A percentile compares a stretch with the other conserved stretches of the same genome.
Conservation (phyloP, 2,797 vertebrate genomes). For the Coranthus polyacanthus region DNA sequence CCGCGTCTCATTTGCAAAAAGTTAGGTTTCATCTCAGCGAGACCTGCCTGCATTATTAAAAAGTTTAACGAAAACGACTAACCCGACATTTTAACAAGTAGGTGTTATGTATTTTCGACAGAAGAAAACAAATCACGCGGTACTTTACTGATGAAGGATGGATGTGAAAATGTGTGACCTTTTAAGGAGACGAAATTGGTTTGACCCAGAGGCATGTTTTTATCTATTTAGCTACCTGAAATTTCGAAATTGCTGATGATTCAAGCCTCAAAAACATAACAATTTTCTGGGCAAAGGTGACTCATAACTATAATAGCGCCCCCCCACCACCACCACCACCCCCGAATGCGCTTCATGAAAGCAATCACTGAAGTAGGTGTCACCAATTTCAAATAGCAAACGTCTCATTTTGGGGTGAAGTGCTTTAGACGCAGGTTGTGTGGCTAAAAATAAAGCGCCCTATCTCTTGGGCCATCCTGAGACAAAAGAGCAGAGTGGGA, state of each 20-base stretch:
- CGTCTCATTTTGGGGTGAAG: conserved; percentile 2
- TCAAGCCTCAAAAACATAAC: neutral
- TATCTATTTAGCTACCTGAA: neutral
- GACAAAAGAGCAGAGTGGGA: conserved; percentile 7
- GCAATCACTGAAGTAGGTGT: neutral
- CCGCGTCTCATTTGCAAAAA: neutral
- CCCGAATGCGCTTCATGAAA: neutral
- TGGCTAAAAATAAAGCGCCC: conserved; percentile 46
- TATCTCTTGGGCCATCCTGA: conserved; percentile 7
- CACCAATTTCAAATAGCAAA: neutral
- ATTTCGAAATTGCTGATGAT: neutral
- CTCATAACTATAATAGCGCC: conserved; percentile 5
- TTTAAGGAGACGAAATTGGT: neutral
- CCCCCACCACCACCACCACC: too few species aligned
- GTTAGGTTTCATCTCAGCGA: neutral
- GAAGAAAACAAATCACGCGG: neutral
- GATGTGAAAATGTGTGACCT: neutral
- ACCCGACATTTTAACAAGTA: neutral
- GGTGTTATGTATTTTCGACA: neutral
- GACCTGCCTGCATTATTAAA: too few species aligned
- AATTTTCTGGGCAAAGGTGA: neutral
- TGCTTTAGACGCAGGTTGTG: neutral
- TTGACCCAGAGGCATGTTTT: neutral
- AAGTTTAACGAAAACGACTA: neutral
- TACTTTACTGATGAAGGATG: neutral